A percentile compares a stretch with the other conserved stretches of the same genome.
These are phyloP conservation scores for Carposina sasakii DNA, from an alignment of 1,140 invertebrate species.

Conservation along the genomic window DNA sequence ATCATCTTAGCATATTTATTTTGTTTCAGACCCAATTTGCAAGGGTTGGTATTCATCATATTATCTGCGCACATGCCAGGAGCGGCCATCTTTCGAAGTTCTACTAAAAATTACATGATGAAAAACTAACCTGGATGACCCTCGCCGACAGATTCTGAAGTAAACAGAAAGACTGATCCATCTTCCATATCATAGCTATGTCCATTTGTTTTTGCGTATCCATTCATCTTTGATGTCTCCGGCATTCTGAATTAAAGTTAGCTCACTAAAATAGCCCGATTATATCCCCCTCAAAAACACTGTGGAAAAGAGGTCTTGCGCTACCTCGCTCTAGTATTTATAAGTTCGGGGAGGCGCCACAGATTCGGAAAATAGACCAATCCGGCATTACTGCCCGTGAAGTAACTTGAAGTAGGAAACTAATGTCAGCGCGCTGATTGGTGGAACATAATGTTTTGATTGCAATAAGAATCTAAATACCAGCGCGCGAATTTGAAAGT, in stretches of 20 bases:
- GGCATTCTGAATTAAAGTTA: slow-evolving; percentile 77
- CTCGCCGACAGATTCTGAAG: slow-evolving; percentile 99
- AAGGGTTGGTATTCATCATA: no score
- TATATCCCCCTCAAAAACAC: slow-evolving; percentile 62
- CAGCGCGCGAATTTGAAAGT: slow-evolving; percentile 20
- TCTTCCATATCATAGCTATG: slow-evolving; percentile 85
- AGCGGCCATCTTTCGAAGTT: slow-evolving; percentile 63
- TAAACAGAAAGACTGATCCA: slow-evolving; percentile 95
- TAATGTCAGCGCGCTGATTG: slow-evolving; percentile 33
- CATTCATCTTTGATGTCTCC: slow-evolving; percentile 83
- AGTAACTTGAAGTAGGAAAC: slow-evolving; percentile 27
- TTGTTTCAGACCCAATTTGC: no score
- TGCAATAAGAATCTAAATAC: slow-evolving; percentile 35
- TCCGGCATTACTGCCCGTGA: slow-evolving; percentile 27
- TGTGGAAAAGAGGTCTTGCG: slow-evolving; percentile 68
- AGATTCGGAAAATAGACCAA: slow-evolving; percentile 43
- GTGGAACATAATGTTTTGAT: slow-evolving; percentile 59
- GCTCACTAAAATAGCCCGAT: slow-evolving; percentile 68
- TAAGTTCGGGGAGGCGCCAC: slow-evolving; percentile 59
- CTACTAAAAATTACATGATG: slow-evolving; percentile 32
- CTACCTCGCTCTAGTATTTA: slow-evolving; percentile 60
- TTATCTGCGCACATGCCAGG: slow-evolving; percentile 63
- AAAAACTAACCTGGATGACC: slow-evolving; percentile 92
- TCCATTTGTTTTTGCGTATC: slow-evolving; percentile 81
- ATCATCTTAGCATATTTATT: no score